Conservation (phyloP, 2,888 invertebrate genomes). For the Busseola fusca region DNA sequence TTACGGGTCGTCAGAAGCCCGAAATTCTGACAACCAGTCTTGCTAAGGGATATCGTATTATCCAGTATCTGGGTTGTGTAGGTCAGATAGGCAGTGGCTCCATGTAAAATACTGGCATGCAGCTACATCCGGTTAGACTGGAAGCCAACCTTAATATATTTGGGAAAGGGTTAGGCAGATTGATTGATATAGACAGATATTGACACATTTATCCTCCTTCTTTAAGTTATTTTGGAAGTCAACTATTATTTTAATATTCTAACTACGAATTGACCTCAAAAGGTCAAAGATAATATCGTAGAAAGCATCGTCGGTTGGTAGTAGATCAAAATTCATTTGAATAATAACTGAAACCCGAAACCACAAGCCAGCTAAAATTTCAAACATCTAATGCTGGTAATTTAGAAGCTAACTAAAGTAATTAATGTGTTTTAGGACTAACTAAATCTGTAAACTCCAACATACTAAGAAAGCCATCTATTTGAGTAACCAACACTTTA, state of each 20-base stretch:
- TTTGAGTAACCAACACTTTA: slow-evolving; percentile 52
- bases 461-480: slow-evolving; percentile 43
- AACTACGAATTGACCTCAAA: background rate
- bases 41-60: no score
- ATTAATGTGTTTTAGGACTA: slow-evolving; percentile 45
- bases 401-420: slow-evolving; percentile 37
- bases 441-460: slow-evolving; percentile 42
- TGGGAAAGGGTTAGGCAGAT: no score
- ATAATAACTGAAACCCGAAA: slow-evolving; percentile 5
- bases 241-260: background rate
- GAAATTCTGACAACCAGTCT: no score
- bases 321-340: slow-evolving; percentile 10
- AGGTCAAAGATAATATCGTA: background rate
- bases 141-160: no score
- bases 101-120: no score
- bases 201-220: slow-evolving; percentile 6
- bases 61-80: no score
- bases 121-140: no score
- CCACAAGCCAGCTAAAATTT: slow-evolving; percentile 15
- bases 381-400: slow-evolving; percentile 15
- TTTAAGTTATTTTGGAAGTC: background rate
- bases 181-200: slow-evolving; percentile 1
- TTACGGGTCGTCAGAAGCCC: no score
- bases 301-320: background rate
- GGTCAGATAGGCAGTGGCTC: no score